Evolutionary conservation across 1,140 invertebrate genomes (phyloP).

Genomic region (Helicoverpa zea): DNA sequence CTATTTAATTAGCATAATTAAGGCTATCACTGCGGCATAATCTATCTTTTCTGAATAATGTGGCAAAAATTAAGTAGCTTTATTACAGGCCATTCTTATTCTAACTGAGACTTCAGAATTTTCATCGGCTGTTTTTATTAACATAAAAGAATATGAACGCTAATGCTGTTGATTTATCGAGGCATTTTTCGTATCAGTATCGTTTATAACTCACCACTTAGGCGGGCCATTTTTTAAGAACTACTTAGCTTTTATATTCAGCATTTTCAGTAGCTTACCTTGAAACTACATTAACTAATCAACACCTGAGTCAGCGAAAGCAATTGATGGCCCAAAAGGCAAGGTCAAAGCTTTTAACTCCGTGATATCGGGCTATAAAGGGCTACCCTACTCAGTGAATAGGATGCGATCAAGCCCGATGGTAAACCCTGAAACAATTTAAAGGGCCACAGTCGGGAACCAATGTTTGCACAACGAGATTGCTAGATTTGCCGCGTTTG

Average conservation of each 20-base stretch:
- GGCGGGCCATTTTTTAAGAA: no score
- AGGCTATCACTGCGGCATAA: background rate
- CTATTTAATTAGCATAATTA: conserved; percentile 23
- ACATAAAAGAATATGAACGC: no score
- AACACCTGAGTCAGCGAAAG: conserved; percentile 34
- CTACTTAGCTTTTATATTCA: conserved; percentile 7
- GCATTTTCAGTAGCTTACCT: conserved; percentile 11
- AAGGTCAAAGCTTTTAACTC: conserved; percentile 34
- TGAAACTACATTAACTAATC: conserved; percentile 8
- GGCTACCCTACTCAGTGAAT: conserved; percentile 12
- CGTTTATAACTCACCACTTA: no score
- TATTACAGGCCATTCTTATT: background rate
- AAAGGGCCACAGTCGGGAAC: conserved; percentile 22
- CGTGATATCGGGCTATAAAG: conserved; percentile 2
- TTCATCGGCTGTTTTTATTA: background rate
- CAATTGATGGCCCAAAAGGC: conserved; percentile 13
- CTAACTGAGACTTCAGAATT: background rate
- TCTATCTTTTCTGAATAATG: background rate
- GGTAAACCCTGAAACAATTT: conserved; percentile 19
- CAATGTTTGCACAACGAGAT: conserved; percentile 36
- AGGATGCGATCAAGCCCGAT: background rate
- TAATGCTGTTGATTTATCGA: background rate
- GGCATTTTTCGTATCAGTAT: background rate
- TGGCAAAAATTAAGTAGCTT: conserved; percentile 6
- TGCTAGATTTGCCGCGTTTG: conserved; percentile 16